Conservation (phyloP, 2,888 invertebrate genomes). For the Chorisops tibialis region DNA sequence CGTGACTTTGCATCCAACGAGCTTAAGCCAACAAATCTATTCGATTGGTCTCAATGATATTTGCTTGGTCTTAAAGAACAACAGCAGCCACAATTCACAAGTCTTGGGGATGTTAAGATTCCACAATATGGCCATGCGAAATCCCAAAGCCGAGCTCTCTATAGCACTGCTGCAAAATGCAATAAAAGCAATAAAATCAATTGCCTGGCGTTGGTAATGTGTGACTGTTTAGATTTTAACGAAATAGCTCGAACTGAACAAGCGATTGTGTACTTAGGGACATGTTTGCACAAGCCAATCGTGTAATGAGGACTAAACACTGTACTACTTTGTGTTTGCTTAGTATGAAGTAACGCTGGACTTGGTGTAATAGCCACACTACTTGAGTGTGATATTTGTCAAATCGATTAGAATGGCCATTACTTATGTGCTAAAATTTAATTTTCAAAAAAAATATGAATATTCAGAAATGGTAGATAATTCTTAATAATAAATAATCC, state of each 20-base stretch:
- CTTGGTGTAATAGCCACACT: too few relatives aligned
- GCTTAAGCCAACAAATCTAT: conserved; percentile 20
- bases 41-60: conserved; percentile 25
- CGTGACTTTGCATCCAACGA: conserved; percentile 19
- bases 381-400: too few relatives aligned
- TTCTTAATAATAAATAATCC: too few relatives aligned
- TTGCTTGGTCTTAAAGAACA: conserved; percentile 12
- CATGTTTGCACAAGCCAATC: conserved; percentile 20
- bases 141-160: too few relatives aligned
- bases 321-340: conserved; percentile 15
- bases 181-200: conserved; percentile 20
- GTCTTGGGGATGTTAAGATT: neutral
- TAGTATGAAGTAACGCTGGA: neutral
- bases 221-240: conserved; percentile 16
- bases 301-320: conserved; percentile 22
- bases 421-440: too few relatives aligned
- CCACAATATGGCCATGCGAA: too few relatives aligned
- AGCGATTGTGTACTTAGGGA: conserved; percentile 16
- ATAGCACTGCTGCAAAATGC: too few relatives aligned
- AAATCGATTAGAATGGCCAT: too few relatives aligned
- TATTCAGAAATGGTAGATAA: too few relatives aligned
- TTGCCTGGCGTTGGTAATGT: conserved; percentile 14
- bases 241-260: conserved; percentile 14
- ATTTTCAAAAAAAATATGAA: too few relatives aligned
- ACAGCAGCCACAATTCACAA: neutral